Evolutionary conservation across 2,888 invertebrate species (phyloP).

Genomic region (Ariolimax columbianus): DNA sequence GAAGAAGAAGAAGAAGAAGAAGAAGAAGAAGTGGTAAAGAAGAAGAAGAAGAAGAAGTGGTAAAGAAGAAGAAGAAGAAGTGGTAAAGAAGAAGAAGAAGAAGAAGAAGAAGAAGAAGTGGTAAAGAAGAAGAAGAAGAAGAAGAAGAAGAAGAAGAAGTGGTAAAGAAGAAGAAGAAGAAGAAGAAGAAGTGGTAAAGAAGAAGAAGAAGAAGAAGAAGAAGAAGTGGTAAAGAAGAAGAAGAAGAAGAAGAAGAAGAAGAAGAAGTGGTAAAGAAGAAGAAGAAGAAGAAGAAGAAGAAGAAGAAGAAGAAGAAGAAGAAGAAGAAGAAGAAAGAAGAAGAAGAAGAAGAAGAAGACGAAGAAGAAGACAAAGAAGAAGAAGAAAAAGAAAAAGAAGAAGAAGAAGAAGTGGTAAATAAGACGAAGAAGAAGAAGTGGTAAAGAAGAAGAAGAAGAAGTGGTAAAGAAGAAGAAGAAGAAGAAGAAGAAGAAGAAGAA

Average conservation of each 20-base stretch:
- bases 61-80: no score
- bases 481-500: background rate
- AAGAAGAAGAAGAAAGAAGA: conserved; percentile 8
- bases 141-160: no score
- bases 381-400: background rate
- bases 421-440: background rate
- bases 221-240: conserved; percentile 1
- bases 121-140: no score
- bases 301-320: background rate
- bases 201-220: conserved; percentile 29
- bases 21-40: no score
- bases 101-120: background rate
- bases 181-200: no score
- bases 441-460: background rate
- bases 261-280: background rate
- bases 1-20: background rate
- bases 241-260: background rate
- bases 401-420: background rate
- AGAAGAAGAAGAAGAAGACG: background rate
- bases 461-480: background rate
- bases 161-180: no score
- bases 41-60: no score
- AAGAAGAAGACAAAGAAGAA: background rate
- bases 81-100: no score
- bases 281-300: background rate